Percentiles rank a stretch among this genome's conserved stretches.
phyloP scores from a whole-genome alignment of 2,113 vertebrate genomes.

The Aspidoscelis tigris region DNA sequence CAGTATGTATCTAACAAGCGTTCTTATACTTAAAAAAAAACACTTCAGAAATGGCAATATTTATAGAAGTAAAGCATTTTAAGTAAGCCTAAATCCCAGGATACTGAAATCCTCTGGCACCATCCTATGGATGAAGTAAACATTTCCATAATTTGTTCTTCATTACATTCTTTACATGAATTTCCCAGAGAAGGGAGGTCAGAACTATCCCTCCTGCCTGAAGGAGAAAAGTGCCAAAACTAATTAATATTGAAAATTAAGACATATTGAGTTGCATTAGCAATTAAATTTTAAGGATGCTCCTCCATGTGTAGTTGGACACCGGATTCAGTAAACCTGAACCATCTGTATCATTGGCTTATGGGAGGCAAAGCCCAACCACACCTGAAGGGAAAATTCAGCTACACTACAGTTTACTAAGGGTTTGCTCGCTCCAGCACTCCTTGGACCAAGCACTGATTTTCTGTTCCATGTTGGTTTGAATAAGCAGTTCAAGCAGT shows the following conservation, averaged over 20 bases:
- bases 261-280: neutral
- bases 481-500: neutral
- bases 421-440: neutral
- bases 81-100: neutral
- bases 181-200: constrained; percentile 33
- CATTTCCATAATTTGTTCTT: constrained; percentile 29
- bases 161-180: constrained; percentile 4
- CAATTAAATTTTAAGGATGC: neutral
- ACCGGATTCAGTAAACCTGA: neutral
- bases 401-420: too few relatives aligned
- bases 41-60: constrained; percentile 45
- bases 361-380: neutral
- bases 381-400: neutral
- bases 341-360: neutral
- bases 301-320: neutral
- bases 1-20: constrained; percentile 32
- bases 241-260: neutral
- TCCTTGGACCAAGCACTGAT: neutral
- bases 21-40: constrained; percentile 28
- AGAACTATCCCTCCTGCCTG: neutral
- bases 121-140: constrained; percentile 43
- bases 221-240: constrained; percentile 7
- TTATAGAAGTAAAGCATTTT: constrained; percentile 49
- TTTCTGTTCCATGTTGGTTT: neutral
- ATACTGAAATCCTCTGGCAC: constrained; percentile 46